Conservation (phyloP, 30 jellyfish, hydroid and myxozoan species). For the Aurelia aurita complex sp. Pacific region DNA sequence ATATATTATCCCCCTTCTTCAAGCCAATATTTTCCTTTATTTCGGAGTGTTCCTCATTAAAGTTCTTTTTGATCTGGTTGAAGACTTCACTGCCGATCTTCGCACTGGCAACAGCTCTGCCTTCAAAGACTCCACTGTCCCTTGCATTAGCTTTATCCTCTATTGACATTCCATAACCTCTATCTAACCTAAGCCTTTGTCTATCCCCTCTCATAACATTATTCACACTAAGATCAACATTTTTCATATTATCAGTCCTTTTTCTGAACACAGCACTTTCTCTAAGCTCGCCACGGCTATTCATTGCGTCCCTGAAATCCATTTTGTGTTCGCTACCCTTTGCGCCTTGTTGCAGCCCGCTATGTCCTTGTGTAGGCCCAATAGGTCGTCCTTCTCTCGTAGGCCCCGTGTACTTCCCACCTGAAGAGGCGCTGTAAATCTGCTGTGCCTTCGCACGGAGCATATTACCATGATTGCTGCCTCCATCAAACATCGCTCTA, state of each 20-base stretch:
- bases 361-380: slow-evolving; percentile 47
- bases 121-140: not conserved
- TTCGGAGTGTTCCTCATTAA: too few relatives aligned
- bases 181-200: slow-evolving; percentile 22
- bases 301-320: not conserved
- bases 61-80: too few relatives aligned
- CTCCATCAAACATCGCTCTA: slow-evolving; percentile 3
- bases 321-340: not conserved
- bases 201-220: slow-evolving; percentile 12
- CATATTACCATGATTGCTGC: slow-evolving; percentile 3
- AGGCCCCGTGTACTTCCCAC: slow-evolving; percentile 7
- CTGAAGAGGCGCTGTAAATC: slow-evolving; percentile 20
- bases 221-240: not conserved
- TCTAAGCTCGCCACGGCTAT: not conserved
- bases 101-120: not conserved
- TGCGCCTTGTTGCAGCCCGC: slow-evolving; percentile 29
- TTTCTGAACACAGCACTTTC: slow-evolving; percentile 39
- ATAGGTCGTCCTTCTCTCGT: not conserved
- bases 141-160: too few relatives aligned
- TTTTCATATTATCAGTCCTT: slow-evolving; percentile 45
- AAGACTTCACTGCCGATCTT: not conserved
- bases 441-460: slow-evolving; percentile 50
- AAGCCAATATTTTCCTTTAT: too few relatives aligned
- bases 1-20: too few relatives aligned
- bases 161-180: slow-evolving; percentile 1